These are phyloP conservation scores for Lycopodina hypogea DNA, from an alignment of 37 sponge, comb jelly and placozoan species.

Conservation along the genomic window DNA sequence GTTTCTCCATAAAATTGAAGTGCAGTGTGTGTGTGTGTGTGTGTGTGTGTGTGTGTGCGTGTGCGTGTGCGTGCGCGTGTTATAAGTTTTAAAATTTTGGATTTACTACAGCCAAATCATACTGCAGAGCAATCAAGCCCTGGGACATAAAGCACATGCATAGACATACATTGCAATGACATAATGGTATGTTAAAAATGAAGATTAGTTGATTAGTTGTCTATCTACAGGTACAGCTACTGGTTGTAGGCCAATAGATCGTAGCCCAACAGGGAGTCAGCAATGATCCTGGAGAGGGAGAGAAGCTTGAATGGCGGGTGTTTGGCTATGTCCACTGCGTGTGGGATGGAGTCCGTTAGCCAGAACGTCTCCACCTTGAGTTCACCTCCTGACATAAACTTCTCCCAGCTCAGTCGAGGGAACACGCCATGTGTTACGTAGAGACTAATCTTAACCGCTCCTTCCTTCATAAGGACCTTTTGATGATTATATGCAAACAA, in stretches of 20 bases:
- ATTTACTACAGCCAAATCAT: too few species aligned
- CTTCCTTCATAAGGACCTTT: slow-evolving; percentile 53
- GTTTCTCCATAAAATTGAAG: too few species aligned
- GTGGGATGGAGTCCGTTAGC: slow-evolving; percentile 91
- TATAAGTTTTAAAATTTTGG: too few species aligned
- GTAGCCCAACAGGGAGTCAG: slow-evolving; percentile 68
- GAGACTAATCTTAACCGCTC: slow-evolving; percentile 72
- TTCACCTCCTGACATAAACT: slow-evolving; percentile 38
- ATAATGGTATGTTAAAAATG: too few species aligned
- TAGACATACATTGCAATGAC: too few species aligned
- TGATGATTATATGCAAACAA: background rate
- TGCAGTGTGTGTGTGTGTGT: too few species aligned
- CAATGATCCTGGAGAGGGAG: slow-evolving; percentile 71
- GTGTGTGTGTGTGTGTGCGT: too few species aligned
- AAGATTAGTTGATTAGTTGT: too few species aligned
- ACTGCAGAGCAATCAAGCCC: too few species aligned
- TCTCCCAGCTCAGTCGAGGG: slow-evolving; percentile 79
- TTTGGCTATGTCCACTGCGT: slow-evolving; percentile 44
- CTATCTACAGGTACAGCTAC: background rate
- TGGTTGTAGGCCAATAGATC: slow-evolving; percentile 43
- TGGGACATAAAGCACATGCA: too few species aligned
- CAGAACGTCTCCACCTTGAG: slow-evolving; percentile 65
- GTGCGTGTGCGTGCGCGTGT: too few species aligned
- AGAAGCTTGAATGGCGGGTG: slow-evolving; percentile 73
- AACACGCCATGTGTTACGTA: slow-evolving; percentile 94